A percentile compares a stretch with the other conserved stretches of the same genome.
Conservation (phyloP, 1,140 invertebrate genomes). For the Brachionus asplanchnoidis region DNA sequence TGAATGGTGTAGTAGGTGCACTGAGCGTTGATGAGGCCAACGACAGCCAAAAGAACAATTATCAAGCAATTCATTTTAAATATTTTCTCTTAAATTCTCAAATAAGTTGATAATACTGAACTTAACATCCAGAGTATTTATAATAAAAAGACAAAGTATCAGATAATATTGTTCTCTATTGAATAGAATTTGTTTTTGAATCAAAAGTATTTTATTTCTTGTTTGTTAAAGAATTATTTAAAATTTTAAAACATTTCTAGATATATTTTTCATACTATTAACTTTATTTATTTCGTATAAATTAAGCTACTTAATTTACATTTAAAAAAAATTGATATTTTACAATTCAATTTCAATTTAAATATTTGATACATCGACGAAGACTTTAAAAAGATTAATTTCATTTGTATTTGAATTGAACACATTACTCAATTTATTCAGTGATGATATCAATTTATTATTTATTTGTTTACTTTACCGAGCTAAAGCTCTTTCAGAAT, state of each 20-base stretch:
- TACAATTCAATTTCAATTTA: too few species aligned
- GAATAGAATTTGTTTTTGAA: not conserved
- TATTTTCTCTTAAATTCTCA: not conserved
- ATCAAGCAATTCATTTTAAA: not conserved
- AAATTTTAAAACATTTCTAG: not conserved
- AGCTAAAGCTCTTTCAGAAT: too few species aligned
- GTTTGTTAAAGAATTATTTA: not conserved
- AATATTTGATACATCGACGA: too few species aligned
- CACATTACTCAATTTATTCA: too few species aligned
- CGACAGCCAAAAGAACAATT: not conserved
- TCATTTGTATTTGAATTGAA: too few species aligned
- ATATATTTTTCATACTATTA: too few species aligned
- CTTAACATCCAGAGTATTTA: not conserved
- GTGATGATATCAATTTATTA: too few species aligned
- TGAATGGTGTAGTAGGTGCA: slow-evolving; percentile 13
- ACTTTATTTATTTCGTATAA: too few species aligned
- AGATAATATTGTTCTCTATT: not conserved
- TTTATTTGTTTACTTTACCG: too few species aligned
- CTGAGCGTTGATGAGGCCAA: not conserved
- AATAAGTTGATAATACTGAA: not conserved
- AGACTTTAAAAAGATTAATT: too few species aligned
- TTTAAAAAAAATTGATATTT: too few species aligned
- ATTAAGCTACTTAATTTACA: too few species aligned
- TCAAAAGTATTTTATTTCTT: not conserved
- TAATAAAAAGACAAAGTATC: not conserved